phyloP scores from a whole-genome alignment of 2,888 invertebrate genomes.

The Ectemnius continuus region DNA sequence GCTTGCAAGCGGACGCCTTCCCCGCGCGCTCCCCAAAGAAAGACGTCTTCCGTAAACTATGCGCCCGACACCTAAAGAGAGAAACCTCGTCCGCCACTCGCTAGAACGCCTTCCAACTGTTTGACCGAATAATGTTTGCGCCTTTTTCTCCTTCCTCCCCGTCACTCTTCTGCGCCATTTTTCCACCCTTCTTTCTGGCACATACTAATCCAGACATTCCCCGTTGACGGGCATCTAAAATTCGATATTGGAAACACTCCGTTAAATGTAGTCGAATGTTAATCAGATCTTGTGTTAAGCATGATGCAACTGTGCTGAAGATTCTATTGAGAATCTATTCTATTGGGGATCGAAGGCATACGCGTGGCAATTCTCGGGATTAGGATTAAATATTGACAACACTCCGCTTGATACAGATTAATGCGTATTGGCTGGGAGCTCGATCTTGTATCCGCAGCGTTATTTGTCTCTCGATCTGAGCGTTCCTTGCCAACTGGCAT shows the following conservation, averaged over 20 bases:
- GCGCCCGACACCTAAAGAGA: slow-evolving; percentile 19
- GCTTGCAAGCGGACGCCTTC: neutral
- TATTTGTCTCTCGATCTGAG: slow-evolving; percentile 68
- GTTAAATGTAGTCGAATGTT: too few relatives aligned
- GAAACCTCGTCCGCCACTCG: neutral
- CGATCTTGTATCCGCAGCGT: slow-evolving; percentile 58
- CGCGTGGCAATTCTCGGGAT: slow-evolving; percentile 71
- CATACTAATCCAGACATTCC: too few relatives aligned
- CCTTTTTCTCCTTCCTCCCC: neutral
- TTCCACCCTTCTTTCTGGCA: too few relatives aligned
- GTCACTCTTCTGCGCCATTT: too few relatives aligned
- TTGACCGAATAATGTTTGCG: neutral
- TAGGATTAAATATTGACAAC: slow-evolving; percentile 77
- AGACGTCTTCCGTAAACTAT: slow-evolving; percentile 61
- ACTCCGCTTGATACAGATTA: slow-evolving; percentile 75
- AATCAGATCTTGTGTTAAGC: too few relatives aligned
- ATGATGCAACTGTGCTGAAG: too few relatives aligned
- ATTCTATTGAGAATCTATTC: too few relatives aligned
- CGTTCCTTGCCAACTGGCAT: slow-evolving; percentile 22
- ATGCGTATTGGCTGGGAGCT: slow-evolving; percentile 66
- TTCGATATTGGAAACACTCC: too few relatives aligned
- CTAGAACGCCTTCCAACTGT: neutral
- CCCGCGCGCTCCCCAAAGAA: slow-evolving; percentile 17
- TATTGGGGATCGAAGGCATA: too few relatives aligned
- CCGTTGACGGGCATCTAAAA: too few relatives aligned